Percentiles rank a stretch among this genome's conserved stretches.
These are phyloP conservation scores for Lepidotrigona ventralis DNA, from an alignment of 1,140 invertebrate genomes.

Conservation along the genomic window DNA sequence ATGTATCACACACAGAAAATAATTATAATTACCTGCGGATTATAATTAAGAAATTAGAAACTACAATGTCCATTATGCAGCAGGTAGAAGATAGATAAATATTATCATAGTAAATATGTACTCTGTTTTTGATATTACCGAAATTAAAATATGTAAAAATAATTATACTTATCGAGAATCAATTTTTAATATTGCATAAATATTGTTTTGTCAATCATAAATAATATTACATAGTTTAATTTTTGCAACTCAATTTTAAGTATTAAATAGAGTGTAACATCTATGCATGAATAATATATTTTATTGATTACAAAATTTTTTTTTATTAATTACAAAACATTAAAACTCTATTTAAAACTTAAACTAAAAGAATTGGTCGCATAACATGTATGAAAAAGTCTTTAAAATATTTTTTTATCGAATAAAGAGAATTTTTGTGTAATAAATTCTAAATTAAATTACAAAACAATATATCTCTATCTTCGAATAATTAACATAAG, in stretches of 20 bases:
- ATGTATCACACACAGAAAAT: slow-evolving; percentile 20
- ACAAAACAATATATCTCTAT: background rate
- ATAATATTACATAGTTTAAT: background rate
- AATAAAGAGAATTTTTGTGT: background rate
- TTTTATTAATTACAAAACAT: slow-evolving; percentile 16
- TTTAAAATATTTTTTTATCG: slow-evolving; percentile 1
- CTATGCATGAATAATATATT: slow-evolving; percentile 10
- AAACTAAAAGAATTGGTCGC: slow-evolving; percentile 2
- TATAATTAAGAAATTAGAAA: slow-evolving; percentile 30
- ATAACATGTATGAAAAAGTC: background rate
- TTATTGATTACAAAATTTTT: slow-evolving; percentile 18
- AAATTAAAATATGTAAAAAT: background rate
- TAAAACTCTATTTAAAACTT: background rate
- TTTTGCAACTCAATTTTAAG: background rate
- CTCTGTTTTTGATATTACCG: slow-evolving; percentile 35
- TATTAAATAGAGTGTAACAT: background rate
- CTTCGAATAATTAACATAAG: background rate
- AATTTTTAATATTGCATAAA: slow-evolving; percentile 17
- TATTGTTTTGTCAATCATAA: slow-evolving; percentile 3
- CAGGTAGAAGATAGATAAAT: slow-evolving; percentile 18
- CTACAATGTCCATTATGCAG: slow-evolving; percentile 4
- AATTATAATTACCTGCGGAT: slow-evolving; percentile 33
- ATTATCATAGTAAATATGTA: slow-evolving; percentile 23
- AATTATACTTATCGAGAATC: slow-evolving; percentile 13
- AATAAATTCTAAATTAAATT: background rate